Percentiles rank a stretch among this genome's conserved stretches.
phyloP scores from a whole-genome alignment of 2,888 invertebrate genomes.

The Pyralis farinalis region DNA sequence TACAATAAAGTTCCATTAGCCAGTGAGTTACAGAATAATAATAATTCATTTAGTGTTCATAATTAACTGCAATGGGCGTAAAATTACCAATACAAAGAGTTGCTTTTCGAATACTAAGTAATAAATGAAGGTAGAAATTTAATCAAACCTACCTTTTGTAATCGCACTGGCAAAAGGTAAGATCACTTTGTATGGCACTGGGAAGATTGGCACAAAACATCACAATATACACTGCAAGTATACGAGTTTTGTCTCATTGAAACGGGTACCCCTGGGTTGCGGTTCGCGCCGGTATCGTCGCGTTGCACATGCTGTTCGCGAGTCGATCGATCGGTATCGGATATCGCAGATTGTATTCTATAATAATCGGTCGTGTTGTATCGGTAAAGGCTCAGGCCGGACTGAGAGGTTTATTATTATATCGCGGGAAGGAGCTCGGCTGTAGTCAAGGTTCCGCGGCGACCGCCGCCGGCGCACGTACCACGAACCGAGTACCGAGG shows the following conservation, averaged over 20 bases:
- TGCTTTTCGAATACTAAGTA: slow-evolving; percentile 1
- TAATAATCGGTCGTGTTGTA: slow-evolving; percentile 58
- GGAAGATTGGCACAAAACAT: slow-evolving; percentile 67
- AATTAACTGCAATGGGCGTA: slow-evolving; percentile 5
- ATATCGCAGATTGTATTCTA: slow-evolving; percentile 34
- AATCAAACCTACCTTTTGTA: slow-evolving; percentile 51
- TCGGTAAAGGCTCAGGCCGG: slow-evolving; percentile 68
- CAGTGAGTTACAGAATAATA: background rate
- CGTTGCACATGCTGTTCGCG: slow-evolving; percentile 32
- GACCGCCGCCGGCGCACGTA: slow-evolving; percentile 50
- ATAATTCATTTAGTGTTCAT: slow-evolving; percentile 3
- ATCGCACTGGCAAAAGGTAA: slow-evolving; percentile 40
- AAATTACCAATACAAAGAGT: slow-evolving; percentile 2
- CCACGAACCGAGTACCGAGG: slow-evolving; percentile 60
- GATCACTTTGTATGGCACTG: slow-evolving; percentile 63
- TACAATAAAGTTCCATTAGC: slow-evolving; percentile 1
- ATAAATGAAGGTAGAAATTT: slow-evolving; percentile 4
- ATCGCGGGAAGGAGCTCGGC: slow-evolving; percentile 68
- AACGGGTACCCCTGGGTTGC: slow-evolving; percentile 28
- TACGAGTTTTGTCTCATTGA: slow-evolving; percentile 54
- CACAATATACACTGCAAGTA: slow-evolving; percentile 66
- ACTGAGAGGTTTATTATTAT: slow-evolving; percentile 76
- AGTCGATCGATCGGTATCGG: slow-evolving; percentile 18
- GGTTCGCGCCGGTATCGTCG: slow-evolving; percentile 29
- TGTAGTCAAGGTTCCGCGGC: slow-evolving; percentile 66